Evolutionary conservation across 1,140 invertebrate species (phyloP).

Genomic region (Danaus plexippus): DNA sequence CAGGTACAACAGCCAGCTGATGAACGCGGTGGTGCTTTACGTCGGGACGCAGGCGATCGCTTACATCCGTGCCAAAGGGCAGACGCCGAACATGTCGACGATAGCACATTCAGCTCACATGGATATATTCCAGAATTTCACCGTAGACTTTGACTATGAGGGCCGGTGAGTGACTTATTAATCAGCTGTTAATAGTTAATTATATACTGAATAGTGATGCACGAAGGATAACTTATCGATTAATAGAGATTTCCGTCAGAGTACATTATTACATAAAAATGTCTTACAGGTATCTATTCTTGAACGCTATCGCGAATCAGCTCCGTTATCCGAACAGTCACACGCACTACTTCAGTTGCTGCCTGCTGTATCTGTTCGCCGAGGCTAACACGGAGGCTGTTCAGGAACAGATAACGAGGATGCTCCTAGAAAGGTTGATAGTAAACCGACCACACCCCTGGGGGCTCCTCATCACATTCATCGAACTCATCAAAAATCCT

Average conservation of each 20-base stretch:
- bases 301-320: slow-evolving; percentile 99
- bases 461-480: slow-evolving; percentile 98
- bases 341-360: slow-evolving; percentile 99
- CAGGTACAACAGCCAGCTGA: slow-evolving; percentile 94
- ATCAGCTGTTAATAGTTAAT: not conserved
- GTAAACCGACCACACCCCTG: slow-evolving; percentile 99
- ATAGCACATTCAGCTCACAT: slow-evolving; percentile 98
- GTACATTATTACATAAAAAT: not conserved
- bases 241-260: too few species aligned
- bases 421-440: slow-evolving; percentile 95
- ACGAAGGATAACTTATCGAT: too few species aligned
- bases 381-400: slow-evolving; percentile 98
- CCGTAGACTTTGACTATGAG: slow-evolving; percentile 97
- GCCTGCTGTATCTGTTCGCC: slow-evolving; percentile 96
- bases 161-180: slow-evolving; percentile 73
- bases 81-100: slow-evolving; percentile 94
- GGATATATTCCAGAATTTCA: slow-evolving; percentile 99
- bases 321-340: slow-evolving; percentile 99
- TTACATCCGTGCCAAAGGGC: slow-evolving; percentile 88
- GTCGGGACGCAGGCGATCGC: slow-evolving; percentile 97
- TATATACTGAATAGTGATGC: too few species aligned
- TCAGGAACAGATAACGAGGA: slow-evolving; percentile 92
- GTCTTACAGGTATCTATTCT: slow-evolving; percentile 84
- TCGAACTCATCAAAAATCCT: slow-evolving; percentile 98
- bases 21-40: slow-evolving; percentile 98